Conservation (phyloP, 2,797 vertebrate genomes). For the Microtus californicus region DNA sequence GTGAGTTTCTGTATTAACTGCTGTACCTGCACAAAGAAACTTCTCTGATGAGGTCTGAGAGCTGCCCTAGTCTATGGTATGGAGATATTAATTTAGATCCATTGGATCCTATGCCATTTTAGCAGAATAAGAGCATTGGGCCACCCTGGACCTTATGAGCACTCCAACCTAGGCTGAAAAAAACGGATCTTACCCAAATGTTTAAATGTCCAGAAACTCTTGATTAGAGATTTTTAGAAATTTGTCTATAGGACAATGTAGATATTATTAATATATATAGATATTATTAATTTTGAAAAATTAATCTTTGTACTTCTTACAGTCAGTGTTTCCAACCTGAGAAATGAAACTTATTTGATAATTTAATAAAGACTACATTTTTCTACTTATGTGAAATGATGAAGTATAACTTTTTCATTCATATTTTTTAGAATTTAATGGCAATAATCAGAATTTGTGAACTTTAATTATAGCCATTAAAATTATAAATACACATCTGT, state of each 20-base stretch:
- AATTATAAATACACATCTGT: slow-evolving; percentile 21
- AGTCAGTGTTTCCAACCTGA: slow-evolving; percentile 47
- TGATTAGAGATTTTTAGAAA: background rate
- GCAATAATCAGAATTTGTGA: slow-evolving; percentile 57
- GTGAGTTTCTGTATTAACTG: no score
- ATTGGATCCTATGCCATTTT: background rate
- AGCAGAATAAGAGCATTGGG: background rate
- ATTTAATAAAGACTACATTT: slow-evolving; percentile 43
- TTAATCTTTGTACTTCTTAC: slow-evolving; percentile 14
- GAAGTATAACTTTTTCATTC: slow-evolving; percentile 19
- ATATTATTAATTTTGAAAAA: slow-evolving; percentile 35
- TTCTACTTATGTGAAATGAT: slow-evolving; percentile 36
- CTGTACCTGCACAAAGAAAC: no score
- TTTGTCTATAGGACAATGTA: background rate
- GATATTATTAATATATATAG: background rate
- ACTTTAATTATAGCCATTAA: slow-evolving; percentile 21
- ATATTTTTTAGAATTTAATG: slow-evolving; percentile 65
- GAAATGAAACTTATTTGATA: slow-evolving; percentile 58
- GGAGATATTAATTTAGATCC: background rate
- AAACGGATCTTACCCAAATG: slow-evolving; percentile 40
- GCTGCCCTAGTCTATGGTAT: no score
- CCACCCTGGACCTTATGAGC: background rate
- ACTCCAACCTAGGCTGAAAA: background rate
- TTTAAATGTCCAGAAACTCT: background rate
- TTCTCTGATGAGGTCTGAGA: no score